Evolutionary conservation across 2,888 invertebrate genomes (phyloP), one percentile per base, ranked within the genome.

Genomic region (Acholoe squamosa): DNA sequence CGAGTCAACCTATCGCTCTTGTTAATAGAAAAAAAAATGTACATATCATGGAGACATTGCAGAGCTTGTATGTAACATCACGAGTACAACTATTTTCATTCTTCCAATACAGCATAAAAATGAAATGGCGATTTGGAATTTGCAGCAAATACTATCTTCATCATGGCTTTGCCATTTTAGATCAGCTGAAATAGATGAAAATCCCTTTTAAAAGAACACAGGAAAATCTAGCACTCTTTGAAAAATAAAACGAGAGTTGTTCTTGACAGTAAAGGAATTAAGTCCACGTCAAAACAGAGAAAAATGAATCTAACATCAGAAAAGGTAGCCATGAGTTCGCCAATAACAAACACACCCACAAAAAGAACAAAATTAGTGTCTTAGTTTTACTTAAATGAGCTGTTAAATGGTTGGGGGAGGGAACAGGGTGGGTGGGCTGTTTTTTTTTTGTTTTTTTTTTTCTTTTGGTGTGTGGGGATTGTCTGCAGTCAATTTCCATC

Each of bases 311-410:
- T 43, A 43, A 43, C 43, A 43, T 43, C 10, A 43, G 5, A 43
- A 43, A 43, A 43, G 10, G 19, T 19, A 61, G 61, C n/a, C 61
- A n/a, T 3, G 61, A n/a, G 61, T 61, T n/a, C 61, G 19, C 7
- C 22, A 61, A 19, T 61, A 61, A 61, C 61, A 19, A 61, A 61
- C 61, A 61, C 61, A 61, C 5, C 3, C 43, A 43, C 43, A 43
- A 43, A 61, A 61, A 61, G 19, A 19, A 19, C 19, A 61, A n/a
- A 61, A 61, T 61, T 61, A 61, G 61, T n/a, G 22, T 61, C 61
- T n/a, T 61, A 61, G 61, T 61, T 61, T 61, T 61, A 61, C 61
- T 61, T 3, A 61, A 61, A 61, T 61, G 61, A n/a, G 61, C 61
- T 61, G 61, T 61, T 12, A 61, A 1, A 61, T 61, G 61, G 61